Conservation (phyloP, 2,113 vertebrate species). For the Malurus cyaneus region DNA sequence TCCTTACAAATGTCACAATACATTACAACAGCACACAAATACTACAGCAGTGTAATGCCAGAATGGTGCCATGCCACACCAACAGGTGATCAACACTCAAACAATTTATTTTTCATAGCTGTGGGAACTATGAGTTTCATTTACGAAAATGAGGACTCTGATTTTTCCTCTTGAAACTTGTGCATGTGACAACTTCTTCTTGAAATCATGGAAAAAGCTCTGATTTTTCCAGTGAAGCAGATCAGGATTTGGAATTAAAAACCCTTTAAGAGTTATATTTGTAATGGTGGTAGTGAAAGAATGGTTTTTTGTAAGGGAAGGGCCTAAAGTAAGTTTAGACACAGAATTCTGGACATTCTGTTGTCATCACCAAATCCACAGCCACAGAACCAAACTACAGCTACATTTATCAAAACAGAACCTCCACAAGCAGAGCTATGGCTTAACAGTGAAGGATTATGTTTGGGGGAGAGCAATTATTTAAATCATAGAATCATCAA, state of each 20-base stretch:
- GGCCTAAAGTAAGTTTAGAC: not conserved
- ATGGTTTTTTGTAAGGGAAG: not conserved
- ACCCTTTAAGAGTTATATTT: not conserved
- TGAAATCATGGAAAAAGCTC: not conserved
- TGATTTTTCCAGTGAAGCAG: not conserved
- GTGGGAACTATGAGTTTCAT: not conserved
- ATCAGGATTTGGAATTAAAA: not conserved
- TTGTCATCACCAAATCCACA: not conserved
- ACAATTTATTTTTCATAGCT: not conserved
- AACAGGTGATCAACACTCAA: not conserved
- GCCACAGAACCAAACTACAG: not conserved
- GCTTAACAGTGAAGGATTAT: not conserved
- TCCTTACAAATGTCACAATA: not conserved
- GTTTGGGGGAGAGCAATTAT: not conserved
- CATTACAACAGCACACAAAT: rapidly evolving
- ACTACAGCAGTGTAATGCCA: rapidly evolving
- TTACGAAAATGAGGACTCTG: not conserved
- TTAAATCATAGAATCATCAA: not conserved
- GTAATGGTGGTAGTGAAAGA: rapidly evolving
- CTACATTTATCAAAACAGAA: not conserved
- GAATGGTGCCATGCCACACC: not conserved
- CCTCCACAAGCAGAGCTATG: not conserved
- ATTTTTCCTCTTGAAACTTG: not conserved
- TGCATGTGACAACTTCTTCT: not conserved
- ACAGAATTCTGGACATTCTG: not conserved